Percentiles rank a stretch among this genome's conserved stretches.
Conservation (phyloP, 2,888 invertebrate species). For the Nomada goodeniana region DNA sequence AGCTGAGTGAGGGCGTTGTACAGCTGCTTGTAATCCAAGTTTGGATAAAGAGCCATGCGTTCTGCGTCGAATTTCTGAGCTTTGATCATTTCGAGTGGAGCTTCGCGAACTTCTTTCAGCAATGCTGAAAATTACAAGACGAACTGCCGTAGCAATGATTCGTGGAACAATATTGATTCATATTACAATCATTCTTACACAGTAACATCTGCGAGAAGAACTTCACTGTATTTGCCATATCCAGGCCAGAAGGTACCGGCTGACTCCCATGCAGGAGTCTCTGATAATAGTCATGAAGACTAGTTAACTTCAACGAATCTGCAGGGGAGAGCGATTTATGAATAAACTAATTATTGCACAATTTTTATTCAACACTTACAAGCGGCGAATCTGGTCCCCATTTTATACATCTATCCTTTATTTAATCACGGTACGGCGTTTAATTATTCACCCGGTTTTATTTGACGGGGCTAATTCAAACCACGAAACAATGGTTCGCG, state of each 20-base stretch:
- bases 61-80: conserved; percentile 93
- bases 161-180: background rate
- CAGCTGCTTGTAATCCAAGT: conserved; percentile 97
- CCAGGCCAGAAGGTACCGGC: conserved; percentile 96
- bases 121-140: conserved; percentile 89
- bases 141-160: background rate
- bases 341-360: background rate
- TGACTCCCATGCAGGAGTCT: conserved; percentile 95
- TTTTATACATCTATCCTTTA: conserved; percentile 85
- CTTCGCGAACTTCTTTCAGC: conserved; percentile 97
- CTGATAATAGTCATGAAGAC: conserved; percentile 97
- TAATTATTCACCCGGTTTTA: no score
- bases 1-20: conserved; percentile 95
- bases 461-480: no score
- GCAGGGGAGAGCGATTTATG: background rate
- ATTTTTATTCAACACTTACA: conserved; percentile 88
- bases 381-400: conserved; percentile 97
- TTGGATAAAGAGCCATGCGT: conserved; percentile 96
- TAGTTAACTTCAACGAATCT: conserved; percentile 98
- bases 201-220: conserved; percentile 98
- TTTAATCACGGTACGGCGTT: background rate
- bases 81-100: conserved; percentile 96
- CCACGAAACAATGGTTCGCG: background rate
- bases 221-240: conserved; percentile 98
- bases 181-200: conserved; percentile 88